Conservation (phyloP, 2,797 vertebrate genomes). For the Balearica regulorum region DNA sequence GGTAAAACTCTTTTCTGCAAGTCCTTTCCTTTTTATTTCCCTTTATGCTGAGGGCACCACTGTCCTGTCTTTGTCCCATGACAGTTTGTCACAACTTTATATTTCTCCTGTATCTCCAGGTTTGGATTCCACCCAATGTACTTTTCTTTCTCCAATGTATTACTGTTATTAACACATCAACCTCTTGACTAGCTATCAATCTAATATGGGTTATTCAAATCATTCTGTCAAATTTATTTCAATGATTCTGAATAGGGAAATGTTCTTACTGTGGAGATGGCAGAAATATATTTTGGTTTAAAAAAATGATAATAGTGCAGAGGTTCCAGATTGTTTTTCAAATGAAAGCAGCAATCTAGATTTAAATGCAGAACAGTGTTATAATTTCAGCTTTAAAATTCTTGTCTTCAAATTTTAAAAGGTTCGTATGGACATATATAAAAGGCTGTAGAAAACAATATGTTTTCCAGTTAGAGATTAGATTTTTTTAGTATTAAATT, state of each 20-base stretch:
- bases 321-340: conserved; percentile 16
- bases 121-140: neutral
- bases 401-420: neutral
- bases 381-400: conserved; percentile 41
- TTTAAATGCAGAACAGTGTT: conserved; percentile 15
- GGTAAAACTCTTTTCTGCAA: neutral
- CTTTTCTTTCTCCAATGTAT: neutral
- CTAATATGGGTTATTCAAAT: conserved; percentile 48
- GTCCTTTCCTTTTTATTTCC: neutral
- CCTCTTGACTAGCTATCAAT: conserved; percentile 23
- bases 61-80: neutral
- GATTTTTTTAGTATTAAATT: neutral
- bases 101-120: neutral
- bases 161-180: conserved; percentile 20
- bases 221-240: conserved; percentile 37
- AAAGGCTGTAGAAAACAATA: neutral
- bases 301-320: neutral
- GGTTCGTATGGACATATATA: neutral
- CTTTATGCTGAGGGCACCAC: neutral
- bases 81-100: neutral
- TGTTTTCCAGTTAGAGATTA: neutral
- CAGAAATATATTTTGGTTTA: conserved; percentile 53
- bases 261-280: conserved; percentile 19
- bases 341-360: neutral
- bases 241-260: conserved; percentile 36